phyloP scores from a whole-genome alignment of 2,113 vertebrate species.

The Cyanoderma ruficeps region DNA sequence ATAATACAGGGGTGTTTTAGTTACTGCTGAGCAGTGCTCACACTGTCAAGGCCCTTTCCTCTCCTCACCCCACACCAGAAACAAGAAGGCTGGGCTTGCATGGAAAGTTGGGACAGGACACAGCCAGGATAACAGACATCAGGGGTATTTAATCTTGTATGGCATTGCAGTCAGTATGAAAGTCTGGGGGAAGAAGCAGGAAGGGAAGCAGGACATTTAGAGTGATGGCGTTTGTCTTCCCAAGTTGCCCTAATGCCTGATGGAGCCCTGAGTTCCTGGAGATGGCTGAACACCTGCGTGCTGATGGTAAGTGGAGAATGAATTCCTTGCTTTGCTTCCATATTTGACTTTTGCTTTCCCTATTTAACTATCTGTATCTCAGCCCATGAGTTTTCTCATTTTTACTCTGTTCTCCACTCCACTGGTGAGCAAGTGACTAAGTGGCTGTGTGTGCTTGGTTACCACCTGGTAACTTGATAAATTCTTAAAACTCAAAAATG shows the following conservation, averaged over 20 bases:
- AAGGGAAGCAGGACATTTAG: not conserved
- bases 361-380: not conserved
- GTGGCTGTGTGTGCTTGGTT: not conserved
- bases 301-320: not conserved
- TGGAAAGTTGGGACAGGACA: not conserved
- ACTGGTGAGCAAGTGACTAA: not conserved
- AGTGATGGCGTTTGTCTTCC: not conserved
- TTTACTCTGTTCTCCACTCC: not conserved
- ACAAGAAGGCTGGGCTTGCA: rapidly evolving
- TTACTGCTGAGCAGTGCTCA: not conserved
- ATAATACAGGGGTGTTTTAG: not conserved
- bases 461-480: not conserved
- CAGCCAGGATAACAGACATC: not conserved
- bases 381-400: not conserved
- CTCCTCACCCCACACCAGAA: not conserved
- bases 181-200: not conserved
- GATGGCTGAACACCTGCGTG: not conserved
- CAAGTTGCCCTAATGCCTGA: not conserved
- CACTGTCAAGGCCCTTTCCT: not conserved
- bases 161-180: not conserved
- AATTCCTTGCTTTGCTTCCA: not conserved
- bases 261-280: not conserved
- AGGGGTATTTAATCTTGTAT: not conserved
- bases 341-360: not conserved
- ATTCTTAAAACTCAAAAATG: not conserved